A percentile compares a stretch with the other conserved stretches of the same genome.
Evolutionary conservation across 2,113 vertebrate species (phyloP).

Genomic region (Pavo muticus): DNA sequence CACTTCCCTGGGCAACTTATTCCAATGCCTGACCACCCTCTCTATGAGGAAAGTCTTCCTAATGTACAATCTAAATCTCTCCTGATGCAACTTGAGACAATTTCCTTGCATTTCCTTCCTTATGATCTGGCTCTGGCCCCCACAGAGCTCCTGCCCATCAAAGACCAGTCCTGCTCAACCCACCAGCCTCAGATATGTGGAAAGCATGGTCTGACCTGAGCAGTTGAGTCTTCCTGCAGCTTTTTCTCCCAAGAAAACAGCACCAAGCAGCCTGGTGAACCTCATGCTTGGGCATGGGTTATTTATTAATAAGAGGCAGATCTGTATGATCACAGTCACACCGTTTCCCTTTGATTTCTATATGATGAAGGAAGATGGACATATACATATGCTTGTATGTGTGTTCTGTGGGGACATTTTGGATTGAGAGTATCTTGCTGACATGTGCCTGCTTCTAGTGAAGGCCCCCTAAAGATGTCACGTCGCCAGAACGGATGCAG

Average conservation of each 20-base stretch:
- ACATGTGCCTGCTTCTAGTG: not conserved
- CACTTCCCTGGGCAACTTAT: not conserved
- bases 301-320: not conserved
- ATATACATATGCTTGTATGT: rapidly evolving
- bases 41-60: not conserved
- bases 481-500: rapidly evolving
- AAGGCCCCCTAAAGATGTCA: not conserved
- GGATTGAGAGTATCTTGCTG: not conserved
- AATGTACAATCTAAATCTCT: not conserved
- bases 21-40: not conserved
- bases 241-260: not conserved
- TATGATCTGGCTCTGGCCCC: not conserved
- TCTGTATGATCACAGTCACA: not conserved
- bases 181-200: not conserved
- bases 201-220: rapidly evolving
- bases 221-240: rapidly evolving
- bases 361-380: not conserved
- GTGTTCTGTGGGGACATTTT: not conserved
- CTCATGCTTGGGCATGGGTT: rapidly evolving
- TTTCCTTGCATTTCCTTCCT: not conserved
- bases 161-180: not conserved
- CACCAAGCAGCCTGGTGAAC: not conserved
- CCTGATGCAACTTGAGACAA: not conserved
- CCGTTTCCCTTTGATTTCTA: not conserved
- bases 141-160: not conserved